Evolutionary conservation across 2,797 vertebrate genomes (phyloP).

Genomic region (Arnoldichthys spilopterus): DNA sequence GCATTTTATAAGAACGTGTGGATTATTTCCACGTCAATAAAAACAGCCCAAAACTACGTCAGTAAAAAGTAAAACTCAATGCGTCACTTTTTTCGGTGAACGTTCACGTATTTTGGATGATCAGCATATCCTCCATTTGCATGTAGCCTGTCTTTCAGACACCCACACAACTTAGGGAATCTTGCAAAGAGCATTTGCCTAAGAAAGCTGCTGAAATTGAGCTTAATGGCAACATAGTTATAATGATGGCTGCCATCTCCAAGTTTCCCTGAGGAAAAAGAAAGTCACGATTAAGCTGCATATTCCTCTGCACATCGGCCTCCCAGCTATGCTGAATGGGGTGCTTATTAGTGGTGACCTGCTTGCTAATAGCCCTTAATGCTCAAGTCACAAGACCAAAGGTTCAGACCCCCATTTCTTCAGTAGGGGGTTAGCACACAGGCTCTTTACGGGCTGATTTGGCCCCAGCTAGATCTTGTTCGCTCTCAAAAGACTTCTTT

Average conservation of each 20-base stretch:
- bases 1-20: too few species aligned
- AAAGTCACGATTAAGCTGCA: slow-evolving; percentile 48
- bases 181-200: slow-evolving; percentile 9
- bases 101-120: too few species aligned
- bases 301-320: slow-evolving; percentile 63
- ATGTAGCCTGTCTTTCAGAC: not conserved
- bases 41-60: too few species aligned
- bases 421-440: slow-evolving; percentile 69
- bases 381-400: slow-evolving; percentile 68
- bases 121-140: not conserved
- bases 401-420: slow-evolving; percentile 69
- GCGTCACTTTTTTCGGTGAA: too few species aligned
- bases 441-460: slow-evolving; percentile 67
- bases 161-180: not conserved
- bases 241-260: slow-evolving; percentile 24
- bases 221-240: slow-evolving; percentile 18
- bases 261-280: not conserved
- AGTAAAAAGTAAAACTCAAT: too few species aligned
- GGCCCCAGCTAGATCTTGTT: slow-evolving; percentile 61
- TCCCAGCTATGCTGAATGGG: slow-evolving; percentile 61
- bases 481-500: slow-evolving; percentile 65
- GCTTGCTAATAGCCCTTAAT: slow-evolving; percentile 73
- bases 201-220: slow-evolving; percentile 8
- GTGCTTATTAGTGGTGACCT: slow-evolving; percentile 76
- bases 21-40: too few species aligned